Evolutionary conservation across 2,113 vertebrate genomes (phyloP).

Genomic region (Engraulis encrasicolus): DNA sequence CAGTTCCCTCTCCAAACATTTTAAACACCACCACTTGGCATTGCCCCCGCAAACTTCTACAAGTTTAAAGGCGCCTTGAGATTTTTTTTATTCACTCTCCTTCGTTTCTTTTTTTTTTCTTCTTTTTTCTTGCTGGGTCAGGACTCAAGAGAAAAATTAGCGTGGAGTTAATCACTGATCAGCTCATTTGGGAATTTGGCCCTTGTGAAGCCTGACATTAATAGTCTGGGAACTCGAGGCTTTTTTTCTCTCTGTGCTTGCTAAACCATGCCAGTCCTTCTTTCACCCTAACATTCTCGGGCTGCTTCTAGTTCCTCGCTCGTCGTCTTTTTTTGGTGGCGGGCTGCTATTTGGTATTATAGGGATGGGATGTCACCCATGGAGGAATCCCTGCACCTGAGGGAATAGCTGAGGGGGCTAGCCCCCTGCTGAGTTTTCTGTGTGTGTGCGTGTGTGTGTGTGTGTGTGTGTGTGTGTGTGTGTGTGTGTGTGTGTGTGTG

Average conservation of each 20-base stretch:
- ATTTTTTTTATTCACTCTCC: constrained; percentile 40
- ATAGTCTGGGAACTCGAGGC: constrained; percentile 78
- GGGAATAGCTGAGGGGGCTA: constrained; percentile 23
- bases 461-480: no score
- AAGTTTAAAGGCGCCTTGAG: constrained; percentile 58
- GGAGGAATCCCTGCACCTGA: constrained; percentile 32
- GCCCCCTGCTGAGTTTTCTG: neutral
- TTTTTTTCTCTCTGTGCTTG: constrained; percentile 46
- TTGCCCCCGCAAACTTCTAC: constrained; percentile 55
- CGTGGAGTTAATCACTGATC: constrained; percentile 73
- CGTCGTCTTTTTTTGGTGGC: neutral
- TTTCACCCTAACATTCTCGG: constrained; percentile 53
- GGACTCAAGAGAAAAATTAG: constrained; percentile 68
- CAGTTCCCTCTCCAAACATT: constrained; percentile 38
- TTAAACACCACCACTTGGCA: constrained; percentile 47
- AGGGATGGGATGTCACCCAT: constrained; percentile 42
- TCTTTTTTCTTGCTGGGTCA: constrained; percentile 62
- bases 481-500: no score
- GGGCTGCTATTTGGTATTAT: neutral
- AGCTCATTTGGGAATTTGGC: constrained; percentile 74
- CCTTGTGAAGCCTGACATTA: constrained; percentile 73
- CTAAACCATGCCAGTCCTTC: constrained; percentile 59
- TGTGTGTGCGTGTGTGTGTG: no score
- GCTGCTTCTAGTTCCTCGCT: constrained; percentile 58
- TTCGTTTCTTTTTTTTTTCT: no score